Conservation (phyloP, 2,113 vertebrate species). For the Aix galericulata region DNA sequence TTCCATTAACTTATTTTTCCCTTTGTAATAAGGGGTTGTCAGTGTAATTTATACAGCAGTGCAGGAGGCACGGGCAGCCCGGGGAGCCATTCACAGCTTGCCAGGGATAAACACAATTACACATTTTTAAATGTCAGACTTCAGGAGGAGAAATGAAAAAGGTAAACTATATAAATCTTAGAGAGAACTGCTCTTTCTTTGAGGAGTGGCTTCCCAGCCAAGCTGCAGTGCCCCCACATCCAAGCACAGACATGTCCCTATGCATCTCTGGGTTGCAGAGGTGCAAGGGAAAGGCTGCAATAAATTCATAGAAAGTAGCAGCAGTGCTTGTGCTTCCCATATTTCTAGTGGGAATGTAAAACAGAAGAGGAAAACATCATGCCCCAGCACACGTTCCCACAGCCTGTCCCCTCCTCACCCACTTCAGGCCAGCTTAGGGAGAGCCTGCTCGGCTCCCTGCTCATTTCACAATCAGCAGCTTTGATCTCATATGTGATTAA, state of each 20-base stretch:
- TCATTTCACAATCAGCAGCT: constrained; percentile 35
- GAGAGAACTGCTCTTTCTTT: background rate
- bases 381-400: background rate
- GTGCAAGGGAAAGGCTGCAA: background rate
- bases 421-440: background rate
- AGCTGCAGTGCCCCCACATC: background rate
- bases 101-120: constrained; percentile 73
- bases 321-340: background rate
- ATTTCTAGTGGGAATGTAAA: background rate
- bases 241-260: background rate
- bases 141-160: constrained; percentile 59
- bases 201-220: background rate
- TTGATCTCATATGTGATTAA: constrained; percentile 46
- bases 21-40: constrained; percentile 73
- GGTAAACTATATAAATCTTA: constrained; percentile 58
- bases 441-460: background rate
- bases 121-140: constrained; percentile 72
- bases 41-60: constrained; percentile 65
- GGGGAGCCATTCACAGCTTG: constrained; percentile 67
- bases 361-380: background rate
- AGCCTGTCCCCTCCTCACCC: background rate
- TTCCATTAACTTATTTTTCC: constrained; percentile 75
- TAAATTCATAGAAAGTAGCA: background rate
- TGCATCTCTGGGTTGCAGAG: background rate
- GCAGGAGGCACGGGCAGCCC: constrained; percentile 59